These are phyloP conservation scores for Semnornis frantzii DNA, from an alignment of 2,113 vertebrate species.

Conservation along the genomic window DNA sequence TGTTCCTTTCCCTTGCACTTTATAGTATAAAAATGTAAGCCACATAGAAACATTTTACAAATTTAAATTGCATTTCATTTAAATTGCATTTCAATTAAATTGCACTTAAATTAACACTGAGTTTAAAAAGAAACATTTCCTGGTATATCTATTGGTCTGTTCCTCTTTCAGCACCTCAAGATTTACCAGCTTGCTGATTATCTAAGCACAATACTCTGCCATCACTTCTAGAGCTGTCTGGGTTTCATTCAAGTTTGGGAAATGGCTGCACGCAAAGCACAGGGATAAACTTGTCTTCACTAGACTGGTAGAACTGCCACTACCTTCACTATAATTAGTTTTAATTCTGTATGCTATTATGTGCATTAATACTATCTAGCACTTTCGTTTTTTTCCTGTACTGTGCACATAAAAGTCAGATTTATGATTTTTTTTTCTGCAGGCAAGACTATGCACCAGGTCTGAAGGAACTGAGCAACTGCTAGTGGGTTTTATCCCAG, in stretches of 20 bases:
- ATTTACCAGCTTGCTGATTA: not conserved
- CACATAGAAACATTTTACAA: not conserved
- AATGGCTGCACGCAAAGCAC: not conserved
- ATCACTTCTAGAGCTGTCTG: not conserved
- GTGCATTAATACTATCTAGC: not conserved
- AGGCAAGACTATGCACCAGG: not conserved
- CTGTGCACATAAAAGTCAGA: not conserved
- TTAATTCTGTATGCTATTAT: not conserved
- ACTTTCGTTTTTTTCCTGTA: not conserved
- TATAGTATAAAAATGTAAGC: not conserved
- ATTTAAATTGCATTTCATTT: not conserved
- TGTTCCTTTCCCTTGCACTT: not conserved
- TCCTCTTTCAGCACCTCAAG: not conserved
- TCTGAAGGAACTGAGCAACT: rapidly evolving
- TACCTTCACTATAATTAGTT: not conserved
- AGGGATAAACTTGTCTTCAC: not conserved
- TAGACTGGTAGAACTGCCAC: not conserved
- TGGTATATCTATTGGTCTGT: not conserved
- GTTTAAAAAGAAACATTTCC: not conserved
- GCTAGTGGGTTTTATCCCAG: not conserved
- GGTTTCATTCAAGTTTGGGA: not conserved
- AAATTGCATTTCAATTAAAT: not conserved
- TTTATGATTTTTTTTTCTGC: not conserved
- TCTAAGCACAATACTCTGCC: not conserved
- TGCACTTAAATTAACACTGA: not conserved